Percentiles rank a stretch among this genome's conserved stretches.
Conservation (phyloP, 2,888 invertebrate species). For the Phaedon cochleariae region DNA sequence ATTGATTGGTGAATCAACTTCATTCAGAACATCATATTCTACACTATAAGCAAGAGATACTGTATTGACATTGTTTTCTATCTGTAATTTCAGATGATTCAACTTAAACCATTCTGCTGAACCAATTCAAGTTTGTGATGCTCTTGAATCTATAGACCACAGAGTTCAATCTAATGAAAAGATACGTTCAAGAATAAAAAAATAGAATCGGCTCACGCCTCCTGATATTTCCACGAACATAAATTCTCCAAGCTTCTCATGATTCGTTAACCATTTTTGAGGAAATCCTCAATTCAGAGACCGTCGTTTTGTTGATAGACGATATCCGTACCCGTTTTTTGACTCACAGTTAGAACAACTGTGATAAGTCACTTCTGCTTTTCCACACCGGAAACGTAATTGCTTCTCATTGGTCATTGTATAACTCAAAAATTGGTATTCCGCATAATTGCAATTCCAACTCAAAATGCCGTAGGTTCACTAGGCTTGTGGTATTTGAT, state of each 20-base stretch:
- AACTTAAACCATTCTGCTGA: slow-evolving; percentile 17
- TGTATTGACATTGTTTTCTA: neutral
- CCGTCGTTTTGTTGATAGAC: slow-evolving; percentile 14
- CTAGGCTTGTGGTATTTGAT: neutral
- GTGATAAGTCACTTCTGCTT: slow-evolving; percentile 22
- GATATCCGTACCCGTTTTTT: slow-evolving; percentile 14
- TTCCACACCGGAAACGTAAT: slow-evolving; percentile 27
- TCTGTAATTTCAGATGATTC: slow-evolving; percentile 6
- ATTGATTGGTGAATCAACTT: slow-evolving; percentile 19
- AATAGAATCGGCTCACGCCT: neutral
- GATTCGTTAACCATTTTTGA: slow-evolving; percentile 13
- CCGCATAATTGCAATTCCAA: slow-evolving; percentile 5
- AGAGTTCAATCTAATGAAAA: slow-evolving; percentile 18
- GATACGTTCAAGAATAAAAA: slow-evolving; percentile 23
- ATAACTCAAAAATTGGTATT: slow-evolving; percentile 2
- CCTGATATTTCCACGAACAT: slow-evolving; percentile 15
- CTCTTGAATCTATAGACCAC: slow-evolving; percentile 25
- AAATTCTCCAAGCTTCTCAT: slow-evolving; percentile 21
- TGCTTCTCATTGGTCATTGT: neutral
- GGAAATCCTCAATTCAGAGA: neutral
- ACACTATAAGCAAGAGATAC: slow-evolving; percentile 13
- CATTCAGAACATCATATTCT: slow-evolving; percentile 18
- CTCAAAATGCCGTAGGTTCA: neutral
- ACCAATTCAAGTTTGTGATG: slow-evolving; percentile 15
- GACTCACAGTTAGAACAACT: slow-evolving; percentile 6